Evolutionary conservation across 2,797 vertebrate species (phyloP).

Genomic region (Melanotaenia boesemani): DNA sequence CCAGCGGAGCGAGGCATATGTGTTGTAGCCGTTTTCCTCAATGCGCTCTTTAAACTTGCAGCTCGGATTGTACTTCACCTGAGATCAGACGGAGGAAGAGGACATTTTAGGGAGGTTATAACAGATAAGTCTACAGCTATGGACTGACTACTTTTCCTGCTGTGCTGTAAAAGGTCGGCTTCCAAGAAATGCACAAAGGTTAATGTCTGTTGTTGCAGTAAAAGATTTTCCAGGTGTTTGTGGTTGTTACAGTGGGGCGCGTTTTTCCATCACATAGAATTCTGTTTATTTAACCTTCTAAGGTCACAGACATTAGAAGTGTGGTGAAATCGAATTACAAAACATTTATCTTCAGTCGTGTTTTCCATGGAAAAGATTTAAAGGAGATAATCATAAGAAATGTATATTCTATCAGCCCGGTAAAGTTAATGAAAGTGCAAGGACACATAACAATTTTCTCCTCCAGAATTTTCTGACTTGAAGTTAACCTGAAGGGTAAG

Average conservation of each 20-base stretch:
- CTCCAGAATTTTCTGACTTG: constrained; percentile 35
- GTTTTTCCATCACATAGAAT: constrained; percentile 1
- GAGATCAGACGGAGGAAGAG: constrained; percentile 30
- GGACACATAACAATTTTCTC: not conserved
- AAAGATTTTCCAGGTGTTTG: constrained; percentile 40
- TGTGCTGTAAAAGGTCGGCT: constrained; percentile 15
- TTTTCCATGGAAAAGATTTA: not conserved
- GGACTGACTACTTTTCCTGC: constrained; percentile 27
- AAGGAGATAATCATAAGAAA: constrained; percentile 1
- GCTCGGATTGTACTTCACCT: constrained; percentile 91
- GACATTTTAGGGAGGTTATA: constrained; percentile 25
- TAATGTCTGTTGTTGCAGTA: constrained; percentile 39
- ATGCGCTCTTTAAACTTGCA: constrained; percentile 94
- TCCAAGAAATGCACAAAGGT: constrained; percentile 43
- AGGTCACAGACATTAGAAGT: not conserved
- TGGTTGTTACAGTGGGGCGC: not conserved
- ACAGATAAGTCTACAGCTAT: constrained; percentile 2
- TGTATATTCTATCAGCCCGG: not conserved
- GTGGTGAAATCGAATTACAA: not conserved
- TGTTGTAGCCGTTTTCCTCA: constrained; percentile 96
- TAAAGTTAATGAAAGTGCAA: constrained; percentile 12
- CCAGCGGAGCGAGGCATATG: constrained; percentile 91
- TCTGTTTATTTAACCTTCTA: not conserved
- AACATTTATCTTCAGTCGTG: not conserved
- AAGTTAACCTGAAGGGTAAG: constrained; percentile 14